Percentiles rank a stretch among this genome's conserved stretches.
Conservation (phyloP, 92 coral and sea anemone species). For the Zoanthus gigantus region DNA sequence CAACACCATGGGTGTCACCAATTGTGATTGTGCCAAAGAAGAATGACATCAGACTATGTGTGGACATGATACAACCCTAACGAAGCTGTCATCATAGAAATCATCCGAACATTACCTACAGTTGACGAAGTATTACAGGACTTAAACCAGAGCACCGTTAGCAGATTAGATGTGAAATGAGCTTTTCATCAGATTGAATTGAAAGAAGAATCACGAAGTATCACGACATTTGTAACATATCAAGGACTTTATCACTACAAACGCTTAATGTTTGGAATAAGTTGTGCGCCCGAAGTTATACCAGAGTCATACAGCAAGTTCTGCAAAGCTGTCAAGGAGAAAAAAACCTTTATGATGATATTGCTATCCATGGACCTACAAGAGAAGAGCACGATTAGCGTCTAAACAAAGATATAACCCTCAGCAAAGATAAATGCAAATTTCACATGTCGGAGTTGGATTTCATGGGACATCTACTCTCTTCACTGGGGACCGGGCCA, state of each 20-base stretch:
- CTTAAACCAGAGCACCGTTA: not conserved
- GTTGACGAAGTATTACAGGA: not conserved
- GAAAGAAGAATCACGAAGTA: too few species aligned
- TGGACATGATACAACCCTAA: not conserved
- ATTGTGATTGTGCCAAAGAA: not conserved
- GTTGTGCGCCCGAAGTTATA: too few species aligned
- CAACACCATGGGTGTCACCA: not conserved
- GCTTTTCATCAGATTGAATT: not conserved
- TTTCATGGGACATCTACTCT: not conserved
- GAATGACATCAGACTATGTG: not conserved
- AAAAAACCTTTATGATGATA: too few species aligned
- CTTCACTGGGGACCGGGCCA: not conserved
- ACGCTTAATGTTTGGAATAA: too few species aligned
- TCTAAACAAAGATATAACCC: not conserved
- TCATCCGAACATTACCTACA: not conserved
- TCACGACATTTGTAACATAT: not conserved
- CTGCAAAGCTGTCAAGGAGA: too few species aligned
- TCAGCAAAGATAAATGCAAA: not conserved
- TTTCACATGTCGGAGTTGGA: not conserved
- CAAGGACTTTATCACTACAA: too few species aligned
- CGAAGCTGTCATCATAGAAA: not conserved
- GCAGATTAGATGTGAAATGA: not conserved
- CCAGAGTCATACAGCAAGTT: too few species aligned
- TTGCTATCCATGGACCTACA: not conserved
- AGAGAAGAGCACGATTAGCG: not conserved